These are phyloP conservation scores for Ondatra zibethicus DNA, from an alignment of 2,113 vertebrate species.

Conservation along the genomic window DNA sequence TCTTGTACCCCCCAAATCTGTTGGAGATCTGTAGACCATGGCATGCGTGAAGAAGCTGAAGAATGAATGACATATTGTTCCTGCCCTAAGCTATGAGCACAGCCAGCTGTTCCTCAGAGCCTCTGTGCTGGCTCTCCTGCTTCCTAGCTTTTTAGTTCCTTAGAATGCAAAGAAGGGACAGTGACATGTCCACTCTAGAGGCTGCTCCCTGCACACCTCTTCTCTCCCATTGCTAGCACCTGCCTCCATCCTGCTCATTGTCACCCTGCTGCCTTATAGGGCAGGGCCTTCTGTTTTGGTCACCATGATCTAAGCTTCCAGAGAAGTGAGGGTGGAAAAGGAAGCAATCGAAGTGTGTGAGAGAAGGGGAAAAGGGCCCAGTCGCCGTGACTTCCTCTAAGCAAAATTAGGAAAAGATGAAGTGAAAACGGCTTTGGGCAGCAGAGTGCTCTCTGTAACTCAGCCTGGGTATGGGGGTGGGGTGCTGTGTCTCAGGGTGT, in stretches of 20 bases:
- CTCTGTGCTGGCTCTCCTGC: neutral
- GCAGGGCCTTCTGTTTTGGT: neutral
- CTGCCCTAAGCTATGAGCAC: accelerated
- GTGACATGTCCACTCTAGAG: accelerated
- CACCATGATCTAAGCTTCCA: neutral
- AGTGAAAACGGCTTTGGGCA: slow-evolving; percentile 70
- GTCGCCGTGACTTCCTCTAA: slow-evolving; percentile 58
- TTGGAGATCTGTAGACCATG: neutral
- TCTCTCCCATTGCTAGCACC: too few relatives aligned
- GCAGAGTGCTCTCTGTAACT: slow-evolving; percentile 19
- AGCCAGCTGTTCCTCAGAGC: neutral
- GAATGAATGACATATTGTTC: neutral
- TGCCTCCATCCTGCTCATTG: neutral
- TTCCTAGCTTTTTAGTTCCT: neutral
- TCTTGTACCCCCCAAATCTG: accelerated
- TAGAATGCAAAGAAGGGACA: accelerated
- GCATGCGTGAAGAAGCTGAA: neutral
- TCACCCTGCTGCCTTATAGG: too few relatives aligned
- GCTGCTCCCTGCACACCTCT: neutral
- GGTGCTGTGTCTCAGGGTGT: too few relatives aligned
- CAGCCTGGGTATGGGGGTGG: neutral
- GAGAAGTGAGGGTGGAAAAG: slow-evolving; percentile 11
- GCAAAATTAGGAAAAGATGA: slow-evolving; percentile 75
- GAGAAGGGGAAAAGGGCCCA: neutral
- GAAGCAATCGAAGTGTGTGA: slow-evolving; percentile 46